Conservation (phyloP, 2,113 vertebrate genomes). For the Trichechus manatus region DNA sequence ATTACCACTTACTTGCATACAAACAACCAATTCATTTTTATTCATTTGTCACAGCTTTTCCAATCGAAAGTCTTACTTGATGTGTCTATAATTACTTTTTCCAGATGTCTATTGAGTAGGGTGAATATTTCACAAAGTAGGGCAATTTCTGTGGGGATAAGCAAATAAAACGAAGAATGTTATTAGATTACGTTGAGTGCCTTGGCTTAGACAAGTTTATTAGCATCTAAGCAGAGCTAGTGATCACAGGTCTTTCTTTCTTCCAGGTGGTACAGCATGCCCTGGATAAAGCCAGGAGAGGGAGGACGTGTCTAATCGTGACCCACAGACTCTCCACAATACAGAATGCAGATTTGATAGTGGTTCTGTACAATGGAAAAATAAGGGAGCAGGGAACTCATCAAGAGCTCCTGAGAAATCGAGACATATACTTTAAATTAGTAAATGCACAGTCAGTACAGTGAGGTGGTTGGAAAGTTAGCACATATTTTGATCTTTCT, state of each 20-base stretch:
- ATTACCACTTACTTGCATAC: neutral
- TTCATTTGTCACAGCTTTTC: neutral
- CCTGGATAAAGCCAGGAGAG: slow-evolving; percentile 61
- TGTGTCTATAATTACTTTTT: neutral
- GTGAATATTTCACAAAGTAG: slow-evolving; percentile 18
- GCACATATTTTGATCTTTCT: slow-evolving; percentile 64
- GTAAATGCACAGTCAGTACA: slow-evolving; percentile 85
- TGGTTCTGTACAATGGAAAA: slow-evolving; percentile 77
- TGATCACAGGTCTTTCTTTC: slow-evolving; percentile 34
- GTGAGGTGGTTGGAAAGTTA: slow-evolving; percentile 74
- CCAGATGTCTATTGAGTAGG: slow-evolving; percentile 15
- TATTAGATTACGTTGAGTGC: neutral
- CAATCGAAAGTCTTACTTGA: neutral
- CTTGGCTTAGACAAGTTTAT: neutral
- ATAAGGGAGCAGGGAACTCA: slow-evolving; percentile 81
- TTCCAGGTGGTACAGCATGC: slow-evolving; percentile 75
- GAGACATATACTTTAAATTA: slow-evolving; percentile 87
- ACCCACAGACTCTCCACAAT: slow-evolving; percentile 74
- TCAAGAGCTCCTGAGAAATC: slow-evolving; percentile 83
- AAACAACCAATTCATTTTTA: slow-evolving; percentile 34
- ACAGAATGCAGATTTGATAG: slow-evolving; percentile 76
- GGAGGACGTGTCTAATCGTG: slow-evolving; percentile 59
- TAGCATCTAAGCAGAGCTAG: neutral
- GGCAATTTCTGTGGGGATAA: neutral
- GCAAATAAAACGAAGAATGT: neutral